phyloP scores from a whole-genome alignment of 2,888 invertebrate genomes.

The Rhagonycha lutea region DNA sequence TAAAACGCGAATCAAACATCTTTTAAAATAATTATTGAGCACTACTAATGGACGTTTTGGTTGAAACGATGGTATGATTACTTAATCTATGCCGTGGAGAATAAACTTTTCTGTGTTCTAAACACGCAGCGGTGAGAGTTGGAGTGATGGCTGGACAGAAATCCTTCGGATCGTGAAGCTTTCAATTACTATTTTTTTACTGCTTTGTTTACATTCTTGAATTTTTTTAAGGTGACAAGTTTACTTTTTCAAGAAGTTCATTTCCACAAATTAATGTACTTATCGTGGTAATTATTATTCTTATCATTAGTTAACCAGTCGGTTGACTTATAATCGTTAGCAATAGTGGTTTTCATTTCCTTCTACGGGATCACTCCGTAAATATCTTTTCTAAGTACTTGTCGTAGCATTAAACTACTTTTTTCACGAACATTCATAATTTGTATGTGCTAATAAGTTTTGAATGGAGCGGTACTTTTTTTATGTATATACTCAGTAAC shows the following conservation, averaged over 20 bases:
- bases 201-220: neutral
- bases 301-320: slow-evolving; percentile 17
- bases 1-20: neutral
- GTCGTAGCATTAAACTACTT: slow-evolving; percentile 19
- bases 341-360: slow-evolving; percentile 22
- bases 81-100: neutral
- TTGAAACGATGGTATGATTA: neutral
- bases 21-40: neutral
- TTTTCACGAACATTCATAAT: slow-evolving; percentile 14
- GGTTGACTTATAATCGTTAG: neutral
- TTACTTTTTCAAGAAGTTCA: neutral
- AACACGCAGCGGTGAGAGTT: neutral
- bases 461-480: slow-evolving; percentile 11
- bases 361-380: slow-evolving; percentile 18
- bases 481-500: neutral
- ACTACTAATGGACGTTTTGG: neutral
- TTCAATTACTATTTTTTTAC: neutral
- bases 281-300: slow-evolving; percentile 17
- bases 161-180: neutral
- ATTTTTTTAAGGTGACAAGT: neutral
- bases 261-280: neutral
- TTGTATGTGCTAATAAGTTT: slow-evolving; percentile 22
- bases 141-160: neutral
- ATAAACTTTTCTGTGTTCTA: neutral
- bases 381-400: slow-evolving; percentile 8